Base-by-base conservation (phyloP, 2,797 vertebrate genomes). In the Platalea minor region DNA sequence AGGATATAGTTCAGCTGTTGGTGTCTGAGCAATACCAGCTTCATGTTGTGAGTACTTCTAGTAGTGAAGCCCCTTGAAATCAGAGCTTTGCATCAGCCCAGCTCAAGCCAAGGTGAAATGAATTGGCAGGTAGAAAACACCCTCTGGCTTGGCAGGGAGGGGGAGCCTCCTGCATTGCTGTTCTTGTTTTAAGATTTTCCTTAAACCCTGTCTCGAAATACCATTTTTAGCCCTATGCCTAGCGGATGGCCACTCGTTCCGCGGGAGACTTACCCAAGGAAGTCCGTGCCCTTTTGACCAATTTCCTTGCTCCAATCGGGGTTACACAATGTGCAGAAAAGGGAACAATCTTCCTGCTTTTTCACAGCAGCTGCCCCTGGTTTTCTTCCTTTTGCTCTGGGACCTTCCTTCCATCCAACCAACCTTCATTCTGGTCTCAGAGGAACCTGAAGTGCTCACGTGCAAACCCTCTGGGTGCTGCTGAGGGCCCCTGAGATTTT, bases 381-480 rank as follows among this genome's bases (percentile, higher is more conserved):
- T 41, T 76, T 75, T 89, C 21, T 85, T 93, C 83, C 53, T 53
- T 77, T 77, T 88, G 80, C 56, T 57, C 91, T 95, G 79, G 72
- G 88, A 60, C 89, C 68, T 67, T 74, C 81, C 73, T 92, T 83
- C 92, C 73, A 13, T 26, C 45, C 0, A 2, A 24, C 86, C 61
- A 20, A 37, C 72, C 89, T 83, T 73, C 19, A 0, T 45, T 37
- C 41, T 21, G 12, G 26, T 31, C 41, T 48, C 15, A 1, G 43
- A 69, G 85, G 54, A 79, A 17, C 54, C 41, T 20, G 16, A 24
- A 18, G n/a, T n/a, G 41, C 70, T 67, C 33, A 3, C 1, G 1
- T n/a, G 26, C 25, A 16, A 65, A 29, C 35, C 20, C 12, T 53
- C n/a, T 33, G 39, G 53, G 43, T 53, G 78, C 56, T 67, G 19